Evolutionary conservation across 2,113 vertebrate genomes (phyloP).

Genomic region (Ceuthmochares aereus): DNA sequence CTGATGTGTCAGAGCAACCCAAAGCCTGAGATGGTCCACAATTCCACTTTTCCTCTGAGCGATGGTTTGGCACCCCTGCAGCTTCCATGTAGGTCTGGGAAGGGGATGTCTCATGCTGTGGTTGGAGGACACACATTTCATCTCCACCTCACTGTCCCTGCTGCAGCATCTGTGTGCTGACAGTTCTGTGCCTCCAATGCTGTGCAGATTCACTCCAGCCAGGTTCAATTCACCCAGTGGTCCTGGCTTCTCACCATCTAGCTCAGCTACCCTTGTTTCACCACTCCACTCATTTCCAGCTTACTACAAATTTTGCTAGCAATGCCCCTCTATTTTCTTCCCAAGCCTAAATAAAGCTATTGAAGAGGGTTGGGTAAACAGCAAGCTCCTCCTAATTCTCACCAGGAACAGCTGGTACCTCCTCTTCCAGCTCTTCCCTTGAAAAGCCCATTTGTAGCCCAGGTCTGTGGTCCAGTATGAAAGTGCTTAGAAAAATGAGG

Average conservation of each 20-base stretch:
- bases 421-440: not conserved
- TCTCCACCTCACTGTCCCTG: accelerated
- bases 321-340: not conserved
- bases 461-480: not conserved
- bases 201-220: not conserved
- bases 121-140: not conserved
- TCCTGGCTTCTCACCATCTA: not conserved
- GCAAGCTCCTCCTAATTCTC: not conserved
- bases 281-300: not conserved
- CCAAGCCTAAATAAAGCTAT: not conserved
- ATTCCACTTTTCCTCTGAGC: not conserved
- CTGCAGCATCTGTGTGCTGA: accelerated
- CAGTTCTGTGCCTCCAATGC: not conserved
- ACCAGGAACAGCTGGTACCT: not conserved
- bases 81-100: not conserved
- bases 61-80: accelerated
- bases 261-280: not conserved
- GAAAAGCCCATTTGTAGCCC: constrained; percentile 40
- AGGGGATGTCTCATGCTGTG: not conserved
- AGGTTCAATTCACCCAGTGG: not conserved
- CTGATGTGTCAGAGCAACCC: not conserved
- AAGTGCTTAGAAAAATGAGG: constrained; percentile 30
- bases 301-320: not conserved
- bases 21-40: accelerated
- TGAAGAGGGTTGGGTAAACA: not conserved